A percentile compares a stretch with the other conserved stretches of the same genome.
These are phyloP conservation scores for Lampropteryx suffumata DNA, from an alignment of 2,888 invertebrate genomes.

Conservation along the genomic window DNA sequence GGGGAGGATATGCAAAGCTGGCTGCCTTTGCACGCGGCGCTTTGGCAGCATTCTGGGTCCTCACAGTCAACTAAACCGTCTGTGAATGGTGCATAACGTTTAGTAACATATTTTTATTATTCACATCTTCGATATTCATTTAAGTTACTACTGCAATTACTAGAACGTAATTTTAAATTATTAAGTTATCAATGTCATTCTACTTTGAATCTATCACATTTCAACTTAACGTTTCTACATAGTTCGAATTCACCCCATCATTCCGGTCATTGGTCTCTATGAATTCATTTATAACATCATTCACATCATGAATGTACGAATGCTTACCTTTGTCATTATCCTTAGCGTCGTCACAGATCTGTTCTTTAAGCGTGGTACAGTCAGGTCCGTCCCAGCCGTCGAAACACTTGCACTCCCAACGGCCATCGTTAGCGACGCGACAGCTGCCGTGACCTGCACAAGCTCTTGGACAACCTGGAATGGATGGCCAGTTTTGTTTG, in stretches of 20 bases:
- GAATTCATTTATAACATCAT: too few species aligned
- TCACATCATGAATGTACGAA: too few species aligned
- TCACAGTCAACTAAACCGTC: conserved; percentile 99
- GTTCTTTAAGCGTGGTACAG: conserved; percentile 95
- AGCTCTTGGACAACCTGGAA: conserved; percentile 87
- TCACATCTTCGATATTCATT: too few species aligned
- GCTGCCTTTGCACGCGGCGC: conserved; percentile 90
- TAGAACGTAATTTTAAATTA: too few species aligned
- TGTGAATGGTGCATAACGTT: conserved; percentile 52
- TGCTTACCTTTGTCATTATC: conserved; percentile 98
- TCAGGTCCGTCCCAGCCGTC: conserved; percentile 97
- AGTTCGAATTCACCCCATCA: too few species aligned
- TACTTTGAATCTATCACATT: too few species aligned
- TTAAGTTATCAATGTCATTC: too few species aligned
- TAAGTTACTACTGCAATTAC: too few species aligned
- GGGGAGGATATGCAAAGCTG: conserved; percentile 97
- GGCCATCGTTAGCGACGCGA: conserved; percentile 89
- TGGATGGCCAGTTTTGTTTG: background rate
- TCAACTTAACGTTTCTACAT: too few species aligned
- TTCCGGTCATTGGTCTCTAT: too few species aligned
- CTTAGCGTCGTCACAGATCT: conserved; percentile 95
- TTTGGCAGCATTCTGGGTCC: conserved; percentile 98
- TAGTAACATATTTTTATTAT: too few species aligned
- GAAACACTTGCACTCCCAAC: conserved; percentile 97
- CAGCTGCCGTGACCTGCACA: conserved; percentile 98